Evolutionary conservation across 2,797 vertebrate species (phyloP), one percentile per base, ranked within the genome.

Genomic region (Phyllotis vaccarum): DNA sequence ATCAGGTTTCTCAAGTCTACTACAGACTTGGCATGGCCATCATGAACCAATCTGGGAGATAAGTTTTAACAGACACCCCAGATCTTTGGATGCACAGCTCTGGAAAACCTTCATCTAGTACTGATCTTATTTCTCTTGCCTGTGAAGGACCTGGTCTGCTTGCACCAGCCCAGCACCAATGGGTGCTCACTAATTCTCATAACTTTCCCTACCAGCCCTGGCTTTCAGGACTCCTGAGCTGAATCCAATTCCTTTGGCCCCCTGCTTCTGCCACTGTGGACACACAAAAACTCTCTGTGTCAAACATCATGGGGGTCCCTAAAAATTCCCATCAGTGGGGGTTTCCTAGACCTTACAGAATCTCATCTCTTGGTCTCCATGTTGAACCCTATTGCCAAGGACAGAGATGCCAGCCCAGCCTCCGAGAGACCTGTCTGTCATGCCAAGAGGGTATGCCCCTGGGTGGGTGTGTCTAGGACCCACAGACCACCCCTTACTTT

Each of bases 391-490:
- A 19, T 49, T 86, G 80, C 58, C 62, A 62, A 40, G 62, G 56
- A 76, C 54, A 37, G 72, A 49, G 46, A 17, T 24, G 75, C 21
- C 37, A 80, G 68, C 2, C 12, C 11, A 46, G 21, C 22, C 72
- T 79, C 76, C 2, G 6, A 40, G 66, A 14, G n/a, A 60, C n/a
- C 52, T 0, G 2, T 37, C 62, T 17, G 21, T 3, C 54, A 64
- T 13, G 34, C 0, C 9, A 22, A 74, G 40, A 87, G 5, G 5
- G 13, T 1, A 1, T 12, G n/a, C 34, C 60, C 16, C 46, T 29
- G 14, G 9, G 16, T 58, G 31, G 70, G 21, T 34, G 11, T n/a
- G 2, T 14, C 1, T 0, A 0, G 11, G 6, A 19, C 5, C 52
- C 74, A 49, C 24, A 13, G 54, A 13, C 21, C 7, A 43, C 46